Evolutionary conservation across 2,888 invertebrate species (phyloP).

Genomic region (Oscheius sp.): DNA sequence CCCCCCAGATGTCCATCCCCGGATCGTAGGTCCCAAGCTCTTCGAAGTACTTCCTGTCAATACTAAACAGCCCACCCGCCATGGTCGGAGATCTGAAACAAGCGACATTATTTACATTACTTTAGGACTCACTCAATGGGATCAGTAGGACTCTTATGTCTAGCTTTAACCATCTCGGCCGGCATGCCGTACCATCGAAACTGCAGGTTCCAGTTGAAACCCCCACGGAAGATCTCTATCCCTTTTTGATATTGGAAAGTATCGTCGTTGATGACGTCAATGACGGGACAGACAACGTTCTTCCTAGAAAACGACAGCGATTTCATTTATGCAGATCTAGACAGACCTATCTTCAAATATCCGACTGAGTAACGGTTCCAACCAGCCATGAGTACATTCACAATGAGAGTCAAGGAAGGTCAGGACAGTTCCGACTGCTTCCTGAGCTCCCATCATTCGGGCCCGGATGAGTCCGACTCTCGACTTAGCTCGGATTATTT

Average conservation of each 20-base stretch:
- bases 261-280: slow-evolving; percentile 94
- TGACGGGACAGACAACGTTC: slow-evolving; percentile 85
- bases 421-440: slow-evolving; percentile 89
- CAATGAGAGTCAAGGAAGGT: slow-evolving; percentile 98
- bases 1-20: slow-evolving; percentile 91
- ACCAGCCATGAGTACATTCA: slow-evolving; percentile 97
- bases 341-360: slow-evolving; percentile 86
- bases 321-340: background rate
- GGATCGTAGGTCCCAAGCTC: slow-evolving; percentile 83
- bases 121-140: slow-evolving; percentile 77
- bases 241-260: slow-evolving; percentile 91
- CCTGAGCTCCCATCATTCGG: slow-evolving; percentile 88
- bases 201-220: slow-evolving; percentile 96
- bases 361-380: slow-evolving; percentile 90
- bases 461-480: slow-evolving; percentile 96
- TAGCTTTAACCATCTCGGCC: slow-evolving; percentile 72
- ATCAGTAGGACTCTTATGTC: slow-evolving; percentile 79
- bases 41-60: slow-evolving; percentile 87
- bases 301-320: slow-evolving; percentile 73
- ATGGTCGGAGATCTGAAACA: slow-evolving; percentile 83
- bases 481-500: slow-evolving; percentile 84
- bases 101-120: background rate
- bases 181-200: slow-evolving; percentile 81
- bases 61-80: slow-evolving; percentile 94
- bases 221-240: slow-evolving; percentile 96